Evolutionary conservation across 2,888 invertebrate genomes (phyloP).

Genomic region (Prosopocoilus inquinatus): DNA sequence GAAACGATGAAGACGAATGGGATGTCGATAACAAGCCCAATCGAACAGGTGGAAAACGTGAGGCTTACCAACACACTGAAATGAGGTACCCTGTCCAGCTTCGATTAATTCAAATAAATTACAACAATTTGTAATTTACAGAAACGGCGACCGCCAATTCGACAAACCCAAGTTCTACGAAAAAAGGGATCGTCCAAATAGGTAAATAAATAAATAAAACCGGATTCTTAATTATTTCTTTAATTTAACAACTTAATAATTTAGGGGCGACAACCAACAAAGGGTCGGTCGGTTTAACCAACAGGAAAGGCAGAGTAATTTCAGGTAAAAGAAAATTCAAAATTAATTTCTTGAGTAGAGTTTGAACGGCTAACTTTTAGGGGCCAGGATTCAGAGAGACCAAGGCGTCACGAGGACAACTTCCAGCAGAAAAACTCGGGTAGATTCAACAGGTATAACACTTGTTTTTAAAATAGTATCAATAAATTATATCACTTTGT

Average conservation of each 20-base stretch:
- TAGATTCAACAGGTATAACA: neutral
- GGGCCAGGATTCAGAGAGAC: neutral
- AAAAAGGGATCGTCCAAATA: slow-evolving; percentile 3
- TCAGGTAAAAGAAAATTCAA: no score
- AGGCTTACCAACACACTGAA: slow-evolving; percentile 2
- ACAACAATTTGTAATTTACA: neutral
- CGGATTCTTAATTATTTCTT: neutral
- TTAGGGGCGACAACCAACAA: slow-evolving; percentile 2
- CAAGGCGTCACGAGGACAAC: neutral
- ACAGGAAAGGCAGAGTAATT: no score
- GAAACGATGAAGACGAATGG: slow-evolving; percentile 8
- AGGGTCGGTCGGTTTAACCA: neutral
- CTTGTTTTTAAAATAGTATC: neutral
- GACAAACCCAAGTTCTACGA: neutral
- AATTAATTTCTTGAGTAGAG: no score
- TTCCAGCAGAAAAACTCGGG: neutral
- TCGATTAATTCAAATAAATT: neutral
- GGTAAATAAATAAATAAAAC: neutral
- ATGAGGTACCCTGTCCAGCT: slow-evolving; percentile 1
- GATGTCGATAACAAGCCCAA: slow-evolving; percentile 1
- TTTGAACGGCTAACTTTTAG: neutral
- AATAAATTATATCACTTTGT: neutral
- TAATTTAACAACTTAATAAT: neutral
- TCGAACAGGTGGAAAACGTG: neutral
- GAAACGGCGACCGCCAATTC: slow-evolving; percentile 9